A percentile compares a stretch with the other conserved stretches of the same genome.
phyloP scores from a whole-genome alignment of 2,113 vertebrate genomes.

The Stomatorhinus ivindoensis region DNA sequence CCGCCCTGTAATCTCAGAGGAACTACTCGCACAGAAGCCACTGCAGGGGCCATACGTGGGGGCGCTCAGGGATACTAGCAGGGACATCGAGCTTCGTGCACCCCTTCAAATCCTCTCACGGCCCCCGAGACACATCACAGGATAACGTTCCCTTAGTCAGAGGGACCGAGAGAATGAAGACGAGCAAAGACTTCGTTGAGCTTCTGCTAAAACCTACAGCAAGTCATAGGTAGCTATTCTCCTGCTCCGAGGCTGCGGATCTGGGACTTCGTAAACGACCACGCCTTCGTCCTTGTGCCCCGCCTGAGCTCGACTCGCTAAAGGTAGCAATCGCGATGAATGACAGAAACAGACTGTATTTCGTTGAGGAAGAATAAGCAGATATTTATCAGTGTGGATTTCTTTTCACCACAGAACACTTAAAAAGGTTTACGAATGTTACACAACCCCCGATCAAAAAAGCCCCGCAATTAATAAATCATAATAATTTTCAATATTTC shows the following conservation, averaged over 20 bases:
- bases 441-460: neutral
- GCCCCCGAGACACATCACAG: neutral
- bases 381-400: neutral
- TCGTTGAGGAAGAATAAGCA: neutral
- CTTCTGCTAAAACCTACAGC: neutral
- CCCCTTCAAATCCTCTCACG: neutral
- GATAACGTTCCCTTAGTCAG: neutral
- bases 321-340: neutral
- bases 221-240: neutral
- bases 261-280: neutral
- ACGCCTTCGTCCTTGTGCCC: neutral
- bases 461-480: neutral
- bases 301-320: neutral
- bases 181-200: neutral
- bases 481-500: neutral
- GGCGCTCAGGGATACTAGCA: neutral
- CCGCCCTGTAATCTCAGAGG: neutral
- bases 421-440: neutral
- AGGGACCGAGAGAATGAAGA: neutral
- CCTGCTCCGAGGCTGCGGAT: neutral
- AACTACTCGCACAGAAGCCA: slow-evolving; percentile 37
- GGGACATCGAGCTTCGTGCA: neutral
- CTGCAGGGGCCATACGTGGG: slow-evolving; percentile 27
- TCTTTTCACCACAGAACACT: neutral
- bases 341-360: neutral